Conservation (phyloP, 2,797 vertebrate genomes). For the Spinus olivaceus region DNA sequence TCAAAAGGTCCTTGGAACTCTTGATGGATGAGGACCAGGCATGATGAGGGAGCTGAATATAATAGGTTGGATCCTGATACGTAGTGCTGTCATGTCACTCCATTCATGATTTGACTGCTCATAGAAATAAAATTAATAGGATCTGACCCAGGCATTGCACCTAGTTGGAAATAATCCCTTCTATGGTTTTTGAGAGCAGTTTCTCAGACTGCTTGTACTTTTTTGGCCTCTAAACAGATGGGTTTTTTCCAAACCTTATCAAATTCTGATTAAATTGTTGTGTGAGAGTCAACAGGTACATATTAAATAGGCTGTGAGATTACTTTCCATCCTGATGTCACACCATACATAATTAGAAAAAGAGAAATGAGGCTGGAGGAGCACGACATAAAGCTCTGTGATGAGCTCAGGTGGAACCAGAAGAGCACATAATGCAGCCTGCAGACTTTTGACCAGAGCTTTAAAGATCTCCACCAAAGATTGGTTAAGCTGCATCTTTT, state of each 20-base stretch:
- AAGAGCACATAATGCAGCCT: not conserved
- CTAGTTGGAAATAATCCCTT: not conserved
- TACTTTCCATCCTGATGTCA: not conserved
- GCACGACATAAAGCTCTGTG: not conserved
- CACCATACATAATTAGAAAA: not conserved
- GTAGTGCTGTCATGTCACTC: not conserved
- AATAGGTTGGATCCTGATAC: not conserved
- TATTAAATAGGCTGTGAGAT: constrained; percentile 3
- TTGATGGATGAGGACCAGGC: not conserved
- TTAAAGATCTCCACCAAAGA: not conserved
- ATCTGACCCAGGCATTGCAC: not conserved
- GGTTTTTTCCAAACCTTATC: not conserved
- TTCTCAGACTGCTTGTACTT: not conserved
- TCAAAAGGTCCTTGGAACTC: not conserved
- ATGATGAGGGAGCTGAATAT: not conserved
- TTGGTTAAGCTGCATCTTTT: constrained; percentile 15
- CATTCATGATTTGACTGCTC: not conserved
- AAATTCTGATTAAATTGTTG: constrained; percentile 1
- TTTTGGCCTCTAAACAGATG: not conserved
- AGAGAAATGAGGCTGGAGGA: not conserved
- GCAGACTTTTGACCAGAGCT: not conserved
- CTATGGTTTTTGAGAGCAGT: not conserved
- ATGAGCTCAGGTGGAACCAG: not conserved
- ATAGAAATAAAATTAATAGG: constrained; percentile 11
- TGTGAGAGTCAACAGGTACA: constrained; percentile 10